Conservation (phyloP, 1,140 invertebrate genomes). For the Notospermus geniculatus region DNA sequence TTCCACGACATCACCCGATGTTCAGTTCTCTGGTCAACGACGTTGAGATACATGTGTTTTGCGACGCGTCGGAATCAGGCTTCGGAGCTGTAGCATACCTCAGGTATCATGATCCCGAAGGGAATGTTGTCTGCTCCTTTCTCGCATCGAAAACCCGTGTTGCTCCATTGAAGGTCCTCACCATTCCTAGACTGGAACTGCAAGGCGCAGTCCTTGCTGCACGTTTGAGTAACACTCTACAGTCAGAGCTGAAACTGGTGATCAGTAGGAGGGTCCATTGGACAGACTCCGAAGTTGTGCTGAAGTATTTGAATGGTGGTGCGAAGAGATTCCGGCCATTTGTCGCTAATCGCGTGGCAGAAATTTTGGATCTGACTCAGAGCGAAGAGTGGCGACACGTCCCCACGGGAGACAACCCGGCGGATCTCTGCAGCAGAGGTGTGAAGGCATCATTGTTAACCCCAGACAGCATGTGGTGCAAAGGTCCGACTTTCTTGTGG, state of each 20-base stretch:
- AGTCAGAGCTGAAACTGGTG: background rate
- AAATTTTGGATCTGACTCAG: background rate
- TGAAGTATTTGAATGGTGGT: background rate
- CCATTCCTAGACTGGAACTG: conserved; percentile 10
- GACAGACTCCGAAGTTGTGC: conserved; percentile 3
- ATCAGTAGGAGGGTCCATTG: background rate
- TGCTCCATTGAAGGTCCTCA: conserved; percentile 1
- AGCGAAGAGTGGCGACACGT: background rate
- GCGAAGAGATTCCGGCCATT: conserved; percentile 2
- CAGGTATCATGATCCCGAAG: background rate
- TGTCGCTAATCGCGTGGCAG: background rate
- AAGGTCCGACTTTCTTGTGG: too few species aligned
- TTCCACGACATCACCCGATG: too few species aligned
- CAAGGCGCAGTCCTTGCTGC: background rate
- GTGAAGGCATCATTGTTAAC: too few species aligned
- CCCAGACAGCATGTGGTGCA: too few species aligned
- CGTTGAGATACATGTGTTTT: conserved; percentile 12
- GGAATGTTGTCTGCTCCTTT: background rate
- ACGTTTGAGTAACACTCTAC: background rate
- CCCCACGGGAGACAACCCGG: background rate
- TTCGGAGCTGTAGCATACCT: conserved; percentile 15
- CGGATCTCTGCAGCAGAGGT: background rate
- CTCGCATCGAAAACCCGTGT: background rate
- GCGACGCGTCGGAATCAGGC: conserved; percentile 1
- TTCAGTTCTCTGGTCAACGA: background rate